Evolutionary conservation across 2,888 invertebrate genomes (phyloP).

Genomic region (Aleiodes alternator): DNA sequence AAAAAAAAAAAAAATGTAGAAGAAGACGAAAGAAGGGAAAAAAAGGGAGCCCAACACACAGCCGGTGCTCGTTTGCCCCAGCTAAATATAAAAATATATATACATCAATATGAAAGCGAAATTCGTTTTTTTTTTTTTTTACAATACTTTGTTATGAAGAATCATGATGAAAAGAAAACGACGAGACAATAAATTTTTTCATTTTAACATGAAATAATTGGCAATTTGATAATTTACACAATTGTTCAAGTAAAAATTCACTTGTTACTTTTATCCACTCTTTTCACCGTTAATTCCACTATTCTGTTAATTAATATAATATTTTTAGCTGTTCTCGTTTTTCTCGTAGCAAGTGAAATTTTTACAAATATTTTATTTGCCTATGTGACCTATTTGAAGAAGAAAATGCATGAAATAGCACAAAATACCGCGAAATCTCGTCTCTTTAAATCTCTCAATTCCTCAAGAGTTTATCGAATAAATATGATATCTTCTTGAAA

Average conservation of each 20-base stretch:
- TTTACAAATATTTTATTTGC: too few species aligned
- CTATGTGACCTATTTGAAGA: neutral
- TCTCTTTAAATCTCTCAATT: too few species aligned
- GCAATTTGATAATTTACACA: neutral
- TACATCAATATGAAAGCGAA: constrained; percentile 13
- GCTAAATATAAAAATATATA: constrained; percentile 30
- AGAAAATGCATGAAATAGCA: too few species aligned
- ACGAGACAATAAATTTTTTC: too few species aligned
- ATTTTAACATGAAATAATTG: neutral
- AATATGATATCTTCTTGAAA: too few species aligned
- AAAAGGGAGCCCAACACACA: constrained; percentile 14
- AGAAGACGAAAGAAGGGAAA: neutral
- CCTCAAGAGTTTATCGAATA: too few species aligned
- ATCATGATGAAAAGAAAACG: neutral
- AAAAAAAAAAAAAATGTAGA: neutral
- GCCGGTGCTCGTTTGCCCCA: constrained; percentile 33
- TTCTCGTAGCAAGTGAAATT: neutral
- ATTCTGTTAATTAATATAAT: neutral
- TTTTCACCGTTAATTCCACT: neutral
- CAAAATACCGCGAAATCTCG: too few species aligned
- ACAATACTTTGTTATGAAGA: neutral
- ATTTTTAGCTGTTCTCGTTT: too few species aligned
- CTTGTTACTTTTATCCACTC: constrained; percentile 3
- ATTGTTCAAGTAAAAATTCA: neutral
- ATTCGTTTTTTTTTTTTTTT: constrained; percentile 31